phyloP scores from a whole-genome alignment of 2,888 invertebrate genomes.

The Eremobia ochroleuca region DNA sequence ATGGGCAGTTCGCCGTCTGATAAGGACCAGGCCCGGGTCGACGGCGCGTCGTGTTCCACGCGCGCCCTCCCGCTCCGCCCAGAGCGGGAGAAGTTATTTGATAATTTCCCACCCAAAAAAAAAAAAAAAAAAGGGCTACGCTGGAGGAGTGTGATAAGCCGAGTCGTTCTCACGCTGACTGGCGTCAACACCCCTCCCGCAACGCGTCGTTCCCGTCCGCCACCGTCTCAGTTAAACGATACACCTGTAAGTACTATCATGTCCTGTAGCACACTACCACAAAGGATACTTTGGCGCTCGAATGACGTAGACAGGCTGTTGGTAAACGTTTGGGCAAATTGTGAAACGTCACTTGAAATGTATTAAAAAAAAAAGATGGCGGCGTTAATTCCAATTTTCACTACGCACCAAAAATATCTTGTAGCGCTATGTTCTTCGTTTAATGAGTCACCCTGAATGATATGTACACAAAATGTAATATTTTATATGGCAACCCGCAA shows the following conservation, averaged over 20 bases:
- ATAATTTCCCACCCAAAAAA: too few relatives aligned
- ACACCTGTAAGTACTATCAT: not conserved
- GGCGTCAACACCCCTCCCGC: too few relatives aligned
- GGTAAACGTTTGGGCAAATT: not conserved
- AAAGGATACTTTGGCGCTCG: not conserved
- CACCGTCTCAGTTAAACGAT: too few relatives aligned
- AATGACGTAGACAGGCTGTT: not conserved
- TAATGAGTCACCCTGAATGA: not conserved
- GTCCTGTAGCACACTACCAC: not conserved
- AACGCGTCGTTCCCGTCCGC: not conserved
- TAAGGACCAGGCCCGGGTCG: too few relatives aligned
- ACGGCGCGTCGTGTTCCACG: too few relatives aligned
- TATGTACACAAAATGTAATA: conserved; percentile 27
- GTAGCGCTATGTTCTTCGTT: not conserved
- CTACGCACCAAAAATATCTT: not conserved
- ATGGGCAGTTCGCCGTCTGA: too few relatives aligned
- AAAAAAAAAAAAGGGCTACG: too few relatives aligned
- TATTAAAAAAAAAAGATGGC: not conserved
- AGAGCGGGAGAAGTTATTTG: too few relatives aligned
- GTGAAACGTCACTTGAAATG: not conserved
- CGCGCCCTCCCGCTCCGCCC: too few relatives aligned
- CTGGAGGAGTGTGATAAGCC: not conserved
- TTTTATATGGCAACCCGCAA: conserved; percentile 43
- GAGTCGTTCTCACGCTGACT: not conserved
- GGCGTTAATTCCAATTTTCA: not conserved